Evolutionary conservation across 2,888 invertebrate species (phyloP).

Genomic region (Megamerina dolium): DNA sequence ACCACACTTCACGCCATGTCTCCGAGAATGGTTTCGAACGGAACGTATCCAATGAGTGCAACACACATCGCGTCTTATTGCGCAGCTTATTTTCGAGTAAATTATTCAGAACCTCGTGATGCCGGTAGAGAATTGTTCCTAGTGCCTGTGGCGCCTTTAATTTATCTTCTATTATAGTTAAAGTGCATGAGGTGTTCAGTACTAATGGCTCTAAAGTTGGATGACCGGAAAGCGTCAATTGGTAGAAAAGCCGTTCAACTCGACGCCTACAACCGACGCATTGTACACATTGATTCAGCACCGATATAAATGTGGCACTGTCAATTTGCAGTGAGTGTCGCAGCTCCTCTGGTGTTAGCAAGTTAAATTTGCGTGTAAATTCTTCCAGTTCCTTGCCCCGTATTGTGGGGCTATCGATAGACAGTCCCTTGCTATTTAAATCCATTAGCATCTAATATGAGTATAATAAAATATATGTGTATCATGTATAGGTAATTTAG

Average conservation of each 20-base stretch:
- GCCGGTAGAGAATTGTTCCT: slow-evolving; percentile 78
- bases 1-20: slow-evolving; percentile 80
- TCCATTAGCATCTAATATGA: slow-evolving; percentile 82
- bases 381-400: slow-evolving; percentile 79
- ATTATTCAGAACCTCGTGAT: slow-evolving; percentile 73
- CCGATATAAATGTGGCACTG: slow-evolving; percentile 73
- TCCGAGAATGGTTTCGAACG: slow-evolving; percentile 65
- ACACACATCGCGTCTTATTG: slow-evolving; percentile 80
- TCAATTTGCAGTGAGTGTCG: slow-evolving; percentile 76
- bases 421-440: slow-evolving; percentile 75
- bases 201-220: slow-evolving; percentile 83
- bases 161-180: slow-evolving; percentile 76
- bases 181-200: slow-evolving; percentile 66
- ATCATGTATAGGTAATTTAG: no score
- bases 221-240: slow-evolving; percentile 76
- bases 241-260: slow-evolving; percentile 82
- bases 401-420: slow-evolving; percentile 74
- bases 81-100: slow-evolving; percentile 76
- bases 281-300: slow-evolving; percentile 84
- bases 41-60: slow-evolving; percentile 87
- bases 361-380: slow-evolving; percentile 74
- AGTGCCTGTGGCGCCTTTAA: slow-evolving; percentile 72
- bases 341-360: slow-evolving; percentile 71
- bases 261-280: slow-evolving; percentile 92
- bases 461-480: no score